phyloP scores from a whole-genome alignment of 2,797 vertebrate species.

The Sebastes itinus region DNA sequence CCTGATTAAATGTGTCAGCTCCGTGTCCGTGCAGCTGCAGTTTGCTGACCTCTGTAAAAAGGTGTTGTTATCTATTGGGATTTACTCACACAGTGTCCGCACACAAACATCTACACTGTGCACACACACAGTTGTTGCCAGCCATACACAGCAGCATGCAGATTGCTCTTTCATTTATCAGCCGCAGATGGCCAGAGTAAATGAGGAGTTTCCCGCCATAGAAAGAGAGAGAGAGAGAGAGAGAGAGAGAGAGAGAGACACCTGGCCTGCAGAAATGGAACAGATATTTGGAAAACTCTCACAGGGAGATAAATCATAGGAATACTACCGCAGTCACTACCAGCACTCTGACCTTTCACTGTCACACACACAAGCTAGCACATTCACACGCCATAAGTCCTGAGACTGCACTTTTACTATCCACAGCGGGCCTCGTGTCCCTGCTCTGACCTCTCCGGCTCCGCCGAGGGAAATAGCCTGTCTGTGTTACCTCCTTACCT shows the following conservation, averaged over 20 bases:
- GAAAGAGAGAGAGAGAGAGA: background rate
- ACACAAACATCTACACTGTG: background rate
- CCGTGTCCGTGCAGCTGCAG: conserved; percentile 51
- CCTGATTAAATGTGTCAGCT: conserved; percentile 71
- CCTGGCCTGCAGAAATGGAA: conserved; percentile 24
- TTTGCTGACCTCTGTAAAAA: conserved; percentile 61
- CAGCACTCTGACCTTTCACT: conserved; percentile 65
- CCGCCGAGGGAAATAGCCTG: conserved; percentile 47
- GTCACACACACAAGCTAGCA: conserved; percentile 32
- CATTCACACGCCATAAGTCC: conserved; percentile 44
- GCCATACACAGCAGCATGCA: conserved; percentile 8
- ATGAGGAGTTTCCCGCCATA: conserved; percentile 24
- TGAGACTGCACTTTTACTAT: conserved; percentile 72
- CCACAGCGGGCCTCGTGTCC: conserved; percentile 59
- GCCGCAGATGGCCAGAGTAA: conserved; percentile 39
- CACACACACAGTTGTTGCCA: background rate
- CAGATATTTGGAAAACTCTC: conserved; percentile 43
- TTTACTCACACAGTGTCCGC: conserved; percentile 32
- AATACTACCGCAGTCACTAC: conserved; percentile 31
- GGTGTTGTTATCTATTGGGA: conserved; percentile 61
- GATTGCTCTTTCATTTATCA: conserved; percentile 44
- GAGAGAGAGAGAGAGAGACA: conserved; percentile 17
- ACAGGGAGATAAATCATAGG: conserved; percentile 62
- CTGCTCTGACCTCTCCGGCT: conserved; percentile 66
- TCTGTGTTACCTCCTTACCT: conserved; percentile 37